Percentiles rank a stretch among this genome's conserved stretches.
Evolutionary conservation across 2,797 vertebrate species (phyloP).

Genomic region (Sebastes trivittatus): DNA sequence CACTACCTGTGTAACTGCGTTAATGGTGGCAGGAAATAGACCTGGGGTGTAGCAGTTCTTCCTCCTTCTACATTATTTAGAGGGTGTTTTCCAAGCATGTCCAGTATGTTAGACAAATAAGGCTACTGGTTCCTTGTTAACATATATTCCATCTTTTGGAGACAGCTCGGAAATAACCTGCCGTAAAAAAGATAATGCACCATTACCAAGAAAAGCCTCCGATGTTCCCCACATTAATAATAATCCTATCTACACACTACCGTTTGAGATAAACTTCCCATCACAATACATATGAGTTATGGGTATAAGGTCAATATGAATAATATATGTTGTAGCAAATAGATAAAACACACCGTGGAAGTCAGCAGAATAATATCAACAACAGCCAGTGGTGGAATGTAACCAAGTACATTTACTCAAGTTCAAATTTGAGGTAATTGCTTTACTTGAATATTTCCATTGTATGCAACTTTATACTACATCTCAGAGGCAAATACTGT

Average conservation of each 20-base stretch:
- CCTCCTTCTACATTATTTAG: background rate
- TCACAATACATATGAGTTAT: background rate
- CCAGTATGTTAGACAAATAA: background rate
- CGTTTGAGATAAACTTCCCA: background rate
- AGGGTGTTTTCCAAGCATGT: slow-evolving; percentile 3
- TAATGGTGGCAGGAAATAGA: slow-evolving; percentile 10
- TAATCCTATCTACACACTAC: background rate
- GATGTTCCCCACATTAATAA: slow-evolving; percentile 2
- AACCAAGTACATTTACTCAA: too few relatives aligned
- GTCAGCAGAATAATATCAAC: background rate
- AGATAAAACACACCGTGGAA: background rate
- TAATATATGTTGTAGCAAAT: background rate
- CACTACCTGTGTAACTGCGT: background rate
- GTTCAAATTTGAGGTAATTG: background rate
- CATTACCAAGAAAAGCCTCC: background rate
- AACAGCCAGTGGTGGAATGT: background rate
- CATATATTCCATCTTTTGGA: slow-evolving; percentile 15
- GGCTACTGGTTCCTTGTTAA: slow-evolving; percentile 21
- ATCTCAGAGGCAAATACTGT: background rate
- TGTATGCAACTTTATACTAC: background rate
- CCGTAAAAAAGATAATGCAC: slow-evolving; percentile 5
- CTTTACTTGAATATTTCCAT: background rate
- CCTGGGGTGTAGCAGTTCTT: background rate
- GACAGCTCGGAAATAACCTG: slow-evolving; percentile 41
- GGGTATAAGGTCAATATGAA: background rate